A percentile compares a stretch with the other conserved stretches of the same genome.
Evolutionary conservation across 1,140 invertebrate species (phyloP).

Genomic region (Drosophila pallidifrons): DNA sequence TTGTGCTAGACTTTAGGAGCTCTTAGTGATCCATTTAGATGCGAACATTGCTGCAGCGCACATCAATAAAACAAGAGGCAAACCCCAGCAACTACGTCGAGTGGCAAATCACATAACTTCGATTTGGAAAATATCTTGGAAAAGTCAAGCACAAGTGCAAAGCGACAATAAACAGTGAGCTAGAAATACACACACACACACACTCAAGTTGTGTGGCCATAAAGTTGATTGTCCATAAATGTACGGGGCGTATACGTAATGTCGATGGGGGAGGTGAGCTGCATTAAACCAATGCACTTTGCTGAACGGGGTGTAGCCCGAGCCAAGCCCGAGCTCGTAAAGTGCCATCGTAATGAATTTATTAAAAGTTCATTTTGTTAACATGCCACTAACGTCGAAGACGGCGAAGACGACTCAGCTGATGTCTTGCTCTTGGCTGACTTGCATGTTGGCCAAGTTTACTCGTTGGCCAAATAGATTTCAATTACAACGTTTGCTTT

Average conservation of each 20-base stretch:
- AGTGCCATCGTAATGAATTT: slow-evolving; percentile 76
- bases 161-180: slow-evolving; percentile 66
- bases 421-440: slow-evolving; percentile 42
- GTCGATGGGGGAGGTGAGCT: slow-evolving; percentile 29
- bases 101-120: slow-evolving; percentile 49
- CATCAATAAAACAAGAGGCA: slow-evolving; percentile 27
- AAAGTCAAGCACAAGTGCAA: slow-evolving; percentile 75
- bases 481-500: slow-evolving; percentile 55
- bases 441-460: slow-evolving; percentile 78
- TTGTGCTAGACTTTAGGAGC: slow-evolving; percentile 2
- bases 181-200: slow-evolving; percentile 27
- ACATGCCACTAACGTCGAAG: slow-evolving; percentile 16
- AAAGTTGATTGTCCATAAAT: slow-evolving; percentile 82
- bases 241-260: slow-evolving; percentile 82
- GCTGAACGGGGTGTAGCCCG: slow-evolving; percentile 15
- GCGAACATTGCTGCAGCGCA: slow-evolving; percentile 15
- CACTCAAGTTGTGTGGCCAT: slow-evolving; percentile 23
- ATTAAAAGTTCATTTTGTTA: slow-evolving; percentile 72
- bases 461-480: slow-evolving; percentile 57
- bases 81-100: background rate
- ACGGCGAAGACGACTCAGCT: slow-evolving; percentile 32
- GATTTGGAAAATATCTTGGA: slow-evolving; percentile 75
- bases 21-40: slow-evolving; percentile 7
- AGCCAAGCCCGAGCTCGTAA: slow-evolving; percentile 41
- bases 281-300: slow-evolving; percentile 68